Percentiles rank a stretch among this genome's conserved stretches.
These are phyloP conservation scores for Scophthalmus maximus DNA, from an alignment of 2,113 vertebrate genomes.

Conservation along the genomic window DNA sequence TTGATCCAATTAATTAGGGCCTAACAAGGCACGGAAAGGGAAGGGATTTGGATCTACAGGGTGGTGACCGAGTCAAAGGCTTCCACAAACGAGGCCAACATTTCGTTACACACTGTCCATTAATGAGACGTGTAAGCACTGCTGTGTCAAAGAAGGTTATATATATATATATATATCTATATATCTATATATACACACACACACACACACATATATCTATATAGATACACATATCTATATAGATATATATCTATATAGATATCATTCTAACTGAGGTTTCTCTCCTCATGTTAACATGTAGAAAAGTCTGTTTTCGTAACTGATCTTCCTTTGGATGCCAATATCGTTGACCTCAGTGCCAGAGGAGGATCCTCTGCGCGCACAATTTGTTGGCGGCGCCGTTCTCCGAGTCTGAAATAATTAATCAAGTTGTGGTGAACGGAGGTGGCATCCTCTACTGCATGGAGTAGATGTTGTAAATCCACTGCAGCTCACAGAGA, in stretches of 20 bases:
- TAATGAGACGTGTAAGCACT: constrained; percentile 39
- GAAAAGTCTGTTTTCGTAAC: neutral
- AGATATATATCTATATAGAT: too few relatives aligned
- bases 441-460: constrained; percentile 66
- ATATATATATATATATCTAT: too few relatives aligned
- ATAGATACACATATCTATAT: too few relatives aligned
- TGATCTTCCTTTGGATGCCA: neutral
- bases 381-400: constrained; percentile 40
- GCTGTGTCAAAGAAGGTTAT: neutral
- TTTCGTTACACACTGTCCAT: constrained; percentile 22
- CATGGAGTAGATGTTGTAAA: constrained; percentile 79
- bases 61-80: constrained; percentile 64
- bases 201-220: too few relatives aligned
- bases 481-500: constrained; percentile 70
- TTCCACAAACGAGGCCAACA: constrained; percentile 39
- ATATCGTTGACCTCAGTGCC: constrained; percentile 17
- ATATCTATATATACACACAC: too few relatives aligned
- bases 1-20: constrained; percentile 78
- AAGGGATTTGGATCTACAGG: constrained; percentile 50
- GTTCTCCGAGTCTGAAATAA: constrained; percentile 45
- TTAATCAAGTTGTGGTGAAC: constrained; percentile 65
- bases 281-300: neutral
- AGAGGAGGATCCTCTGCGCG: constrained; percentile 17
- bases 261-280: constrained; percentile 4
- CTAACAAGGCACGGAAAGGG: constrained; percentile 68